These are phyloP conservation scores for Sylvietta virens DNA, from an alignment of 2,113 vertebrate genomes.

Conservation along the genomic window DNA sequence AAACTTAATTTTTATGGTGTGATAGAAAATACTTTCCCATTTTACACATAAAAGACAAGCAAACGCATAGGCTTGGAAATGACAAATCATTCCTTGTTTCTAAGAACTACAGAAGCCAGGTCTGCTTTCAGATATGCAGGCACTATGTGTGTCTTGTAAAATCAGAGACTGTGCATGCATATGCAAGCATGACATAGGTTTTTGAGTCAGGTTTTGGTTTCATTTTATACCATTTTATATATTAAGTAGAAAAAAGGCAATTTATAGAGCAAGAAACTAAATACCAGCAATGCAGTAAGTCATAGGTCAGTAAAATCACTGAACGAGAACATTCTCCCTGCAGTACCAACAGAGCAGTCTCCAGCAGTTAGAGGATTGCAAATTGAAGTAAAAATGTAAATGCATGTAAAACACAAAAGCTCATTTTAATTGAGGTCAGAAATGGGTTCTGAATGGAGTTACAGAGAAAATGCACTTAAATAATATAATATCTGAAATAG, in stretches of 20 bases:
- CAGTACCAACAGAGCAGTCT: background rate
- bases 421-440: background rate
- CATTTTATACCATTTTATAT: background rate
- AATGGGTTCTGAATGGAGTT: background rate
- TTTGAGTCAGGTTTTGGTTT: background rate
- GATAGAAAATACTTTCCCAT: background rate
- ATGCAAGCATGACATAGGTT: background rate
- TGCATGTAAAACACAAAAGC: background rate
- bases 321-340: background rate
- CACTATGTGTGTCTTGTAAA: background rate
- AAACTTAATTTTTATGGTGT: background rate
- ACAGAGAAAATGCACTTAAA: background rate
- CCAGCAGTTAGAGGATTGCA: background rate
- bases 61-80: background rate
- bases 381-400: background rate
- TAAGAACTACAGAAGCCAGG: background rate
- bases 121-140: background rate
- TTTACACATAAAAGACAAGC: background rate
- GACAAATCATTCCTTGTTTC: background rate
- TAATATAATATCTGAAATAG: background rate
- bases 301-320: background rate
- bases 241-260: background rate
- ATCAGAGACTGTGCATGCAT: background rate
- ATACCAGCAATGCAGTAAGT: background rate
- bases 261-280: background rate